phyloP scores from a whole-genome alignment of 2,113 vertebrate species.

The Eidolon helvum region DNA sequence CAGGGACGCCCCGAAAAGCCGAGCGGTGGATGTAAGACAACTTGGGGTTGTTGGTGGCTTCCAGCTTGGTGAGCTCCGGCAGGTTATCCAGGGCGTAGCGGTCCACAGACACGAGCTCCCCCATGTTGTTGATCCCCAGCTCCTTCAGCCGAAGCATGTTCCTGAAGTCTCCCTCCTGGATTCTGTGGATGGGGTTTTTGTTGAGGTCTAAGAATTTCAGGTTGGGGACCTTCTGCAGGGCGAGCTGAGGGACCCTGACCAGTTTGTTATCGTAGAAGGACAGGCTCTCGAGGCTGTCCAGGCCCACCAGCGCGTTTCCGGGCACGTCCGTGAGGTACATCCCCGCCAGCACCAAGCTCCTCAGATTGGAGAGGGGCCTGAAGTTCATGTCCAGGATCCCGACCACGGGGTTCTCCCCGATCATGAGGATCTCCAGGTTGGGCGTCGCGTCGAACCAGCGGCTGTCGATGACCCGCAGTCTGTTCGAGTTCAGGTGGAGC shows the following conservation, averaged over 20 bases:
- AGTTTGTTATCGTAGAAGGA: conserved; percentile 98
- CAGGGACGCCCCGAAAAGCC: conserved; percentile 95
- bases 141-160: conserved; percentile 97
- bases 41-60: conserved; percentile 98
- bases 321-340: conserved; percentile 98
- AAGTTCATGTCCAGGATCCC: conserved; percentile 97
- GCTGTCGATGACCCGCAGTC: conserved; percentile 92
- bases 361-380: conserved; percentile 91
- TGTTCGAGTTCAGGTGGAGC: conserved; percentile 98
- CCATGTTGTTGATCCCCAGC: conserved; percentile 98
- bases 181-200: conserved; percentile 97
- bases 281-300: conserved; percentile 97
- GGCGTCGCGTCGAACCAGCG: conserved; percentile 97
- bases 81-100: conserved; percentile 94
- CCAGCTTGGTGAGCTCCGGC: conserved; percentile 96
- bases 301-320: conserved; percentile 95
- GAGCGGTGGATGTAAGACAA: conserved; percentile 93
- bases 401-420: conserved; percentile 97
- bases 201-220: conserved; percentile 98
- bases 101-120: conserved; percentile 94
- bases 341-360: conserved; percentile 97
- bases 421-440: conserved; percentile 98
- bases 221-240: conserved; percentile 96
- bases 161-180: conserved; percentile 96
- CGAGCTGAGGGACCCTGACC: conserved; percentile 92